Conservation (phyloP, 2,888 invertebrate genomes). For the Brachyptera risi region DNA sequence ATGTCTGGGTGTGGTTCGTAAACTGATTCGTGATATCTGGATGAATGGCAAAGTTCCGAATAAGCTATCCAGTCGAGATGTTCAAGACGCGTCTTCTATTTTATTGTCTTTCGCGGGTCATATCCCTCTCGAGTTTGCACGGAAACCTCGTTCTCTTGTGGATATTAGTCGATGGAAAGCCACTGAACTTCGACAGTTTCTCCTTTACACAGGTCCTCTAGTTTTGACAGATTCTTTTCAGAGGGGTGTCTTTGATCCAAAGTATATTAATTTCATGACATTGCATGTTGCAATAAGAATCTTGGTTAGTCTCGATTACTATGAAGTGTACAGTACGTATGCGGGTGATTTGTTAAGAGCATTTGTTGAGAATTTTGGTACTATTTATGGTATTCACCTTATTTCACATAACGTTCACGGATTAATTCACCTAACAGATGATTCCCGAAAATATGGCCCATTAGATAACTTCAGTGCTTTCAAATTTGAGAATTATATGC, state of each 20-base stretch:
- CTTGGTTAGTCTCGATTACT: conserved; percentile 33
- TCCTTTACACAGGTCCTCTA: conserved; percentile 37
- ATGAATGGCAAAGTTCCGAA: conserved; percentile 23
- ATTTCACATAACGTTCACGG: conserved; percentile 37
- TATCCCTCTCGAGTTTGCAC: conserved; percentile 35
- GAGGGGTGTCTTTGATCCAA: conserved; percentile 3
- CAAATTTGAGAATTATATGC: conserved; percentile 36
- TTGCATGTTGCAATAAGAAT: conserved; percentile 34
- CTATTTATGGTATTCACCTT: conserved; percentile 34
- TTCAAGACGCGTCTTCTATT: not conserved
- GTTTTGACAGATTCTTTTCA: conserved; percentile 33
- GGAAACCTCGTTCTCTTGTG: conserved; percentile 36
- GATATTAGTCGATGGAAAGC: conserved; percentile 38
- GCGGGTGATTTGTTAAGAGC: conserved; percentile 33
- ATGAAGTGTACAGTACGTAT: conserved; percentile 32
- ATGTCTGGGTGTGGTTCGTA: conserved; percentile 28
- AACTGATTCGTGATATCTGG: conserved; percentile 28
- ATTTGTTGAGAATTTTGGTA: conserved; percentile 35
- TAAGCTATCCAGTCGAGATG: conserved; percentile 18
- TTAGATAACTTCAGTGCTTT: conserved; percentile 35
- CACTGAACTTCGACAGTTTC: conserved; percentile 37
- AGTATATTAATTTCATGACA: conserved; percentile 35
- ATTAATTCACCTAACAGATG: conserved; percentile 35
- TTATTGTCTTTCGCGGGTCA: conserved; percentile 14
- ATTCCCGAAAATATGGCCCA: conserved; percentile 33